Base-by-base conservation (phyloP, 2,113 vertebrate species). In the Apodemus speciosus region DNA sequence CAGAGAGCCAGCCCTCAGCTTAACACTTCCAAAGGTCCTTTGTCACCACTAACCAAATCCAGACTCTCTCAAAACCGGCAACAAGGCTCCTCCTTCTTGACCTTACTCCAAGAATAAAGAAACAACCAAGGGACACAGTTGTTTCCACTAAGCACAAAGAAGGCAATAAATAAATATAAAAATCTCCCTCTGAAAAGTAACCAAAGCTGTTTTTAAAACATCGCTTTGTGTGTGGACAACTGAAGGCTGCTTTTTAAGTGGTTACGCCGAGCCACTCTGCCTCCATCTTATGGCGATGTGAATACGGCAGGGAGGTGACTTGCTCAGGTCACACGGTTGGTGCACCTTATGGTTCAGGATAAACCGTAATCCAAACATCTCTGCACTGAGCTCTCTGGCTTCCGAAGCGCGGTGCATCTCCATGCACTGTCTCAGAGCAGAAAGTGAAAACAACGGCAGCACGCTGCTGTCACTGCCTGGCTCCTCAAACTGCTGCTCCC, bases 111-210 rank as follows among this genome's bases (percentile, higher is more conserved):
- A 81, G 62, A 85, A 90, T 66, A 71, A 43, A 21, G 15, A 73
- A 92, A 66, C 21, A 32, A 62, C n/a, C 32, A 62, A 81, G 71
- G 18, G 35, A 77, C 71, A 89, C 32, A 75, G 49, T 60, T 27
- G 27, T 21, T 96, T 93, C 81, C 71, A 76, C 60, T 21, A 46
- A 85, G 46, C n/a, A 71, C 75, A 92, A 4, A 10, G 51, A 77
- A 85, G 32, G n/a, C 9, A 69, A 13, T 32, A 75, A 51, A 81
- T 66, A 94, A 83, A 89, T 9, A 35, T 14, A 79, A 92, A 35
- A 68, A 13, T 27, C 64, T 35, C 38, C 49, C 53, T 84, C 79
- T 89, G 66, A 88, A n/a, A 94, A 83, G 76, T 92, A 76, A 85
- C 35, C 81, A 90, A 93, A 90, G 20, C 66, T 43, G 9, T 80